Conservation (phyloP, 2,888 invertebrate genomes). For the Linyphia triangularis region DNA sequence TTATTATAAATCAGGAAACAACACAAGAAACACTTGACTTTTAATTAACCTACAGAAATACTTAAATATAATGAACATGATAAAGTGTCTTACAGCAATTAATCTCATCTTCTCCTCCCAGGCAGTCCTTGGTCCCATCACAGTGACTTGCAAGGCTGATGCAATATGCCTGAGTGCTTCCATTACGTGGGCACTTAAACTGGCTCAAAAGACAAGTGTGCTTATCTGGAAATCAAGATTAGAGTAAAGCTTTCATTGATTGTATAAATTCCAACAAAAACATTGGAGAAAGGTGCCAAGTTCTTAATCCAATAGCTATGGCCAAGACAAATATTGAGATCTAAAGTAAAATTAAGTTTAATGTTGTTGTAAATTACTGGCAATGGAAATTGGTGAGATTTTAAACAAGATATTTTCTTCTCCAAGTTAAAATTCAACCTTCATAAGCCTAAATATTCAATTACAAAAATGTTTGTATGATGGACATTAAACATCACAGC, state of each 20-base stretch:
- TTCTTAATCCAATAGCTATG: no score
- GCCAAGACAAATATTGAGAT: no score
- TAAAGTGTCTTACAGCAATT: slow-evolving; percentile 83
- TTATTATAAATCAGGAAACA: neutral
- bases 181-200: slow-evolving; percentile 85
- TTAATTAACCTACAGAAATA: neutral
- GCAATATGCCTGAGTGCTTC: slow-evolving; percentile 84
- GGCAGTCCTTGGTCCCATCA: slow-evolving; percentile 82
- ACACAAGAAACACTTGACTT: neutral
- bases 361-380: no score
- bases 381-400: no score
- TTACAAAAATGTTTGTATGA: no score
- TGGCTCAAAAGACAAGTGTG: slow-evolving; percentile 87
- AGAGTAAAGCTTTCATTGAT: no score
- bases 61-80: neutral
- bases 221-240: slow-evolving; percentile 78
- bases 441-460: no score
- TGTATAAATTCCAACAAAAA: slow-evolving; percentile 16
- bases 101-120: slow-evolving; percentile 83
- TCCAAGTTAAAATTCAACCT: no score
- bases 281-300: no score
- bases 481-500: no score
- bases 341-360: no score
- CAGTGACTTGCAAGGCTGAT: slow-evolving; percentile 85
- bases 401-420: no score